These are phyloP conservation scores for Glaucidium brasilianum DNA, from an alignment of 2,113 vertebrate species.

Conservation along the genomic window DNA sequence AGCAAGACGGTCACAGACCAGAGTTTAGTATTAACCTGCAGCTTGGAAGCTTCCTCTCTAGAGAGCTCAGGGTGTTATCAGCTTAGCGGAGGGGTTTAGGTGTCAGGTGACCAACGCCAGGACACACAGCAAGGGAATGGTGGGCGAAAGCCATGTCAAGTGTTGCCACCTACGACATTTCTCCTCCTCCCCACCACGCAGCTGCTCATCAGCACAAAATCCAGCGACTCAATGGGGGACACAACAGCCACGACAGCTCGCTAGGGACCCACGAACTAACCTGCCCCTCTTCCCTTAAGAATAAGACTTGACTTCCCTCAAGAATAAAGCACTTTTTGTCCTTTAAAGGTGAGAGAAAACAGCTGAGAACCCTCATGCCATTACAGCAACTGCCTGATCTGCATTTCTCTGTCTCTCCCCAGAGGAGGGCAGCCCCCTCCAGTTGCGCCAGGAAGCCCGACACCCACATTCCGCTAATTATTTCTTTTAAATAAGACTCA, in stretches of 20 bases:
- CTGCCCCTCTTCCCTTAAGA: not conserved
- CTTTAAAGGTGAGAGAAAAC: not conserved
- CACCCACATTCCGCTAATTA: accelerated
- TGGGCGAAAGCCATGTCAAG: accelerated
- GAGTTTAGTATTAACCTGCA: not conserved
- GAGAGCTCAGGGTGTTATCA: accelerated
- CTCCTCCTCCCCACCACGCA: not conserved
- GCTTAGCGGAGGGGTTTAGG: not conserved
- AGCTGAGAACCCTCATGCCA: accelerated
- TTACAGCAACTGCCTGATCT: too few species aligned
- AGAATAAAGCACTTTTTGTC: not conserved
- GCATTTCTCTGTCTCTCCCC: not conserved
- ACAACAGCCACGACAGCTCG: accelerated
- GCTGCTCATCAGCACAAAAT: accelerated
- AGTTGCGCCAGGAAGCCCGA: accelerated
- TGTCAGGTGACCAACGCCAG: accelerated
- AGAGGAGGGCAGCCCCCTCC: not conserved
- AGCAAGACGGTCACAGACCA: conserved; percentile 56
- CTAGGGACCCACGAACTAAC: not conserved
- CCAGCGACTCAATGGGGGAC: not conserved
- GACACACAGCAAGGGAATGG: accelerated
- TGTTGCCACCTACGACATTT: accelerated
- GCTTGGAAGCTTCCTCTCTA: not conserved
- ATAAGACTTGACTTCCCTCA: not conserved
- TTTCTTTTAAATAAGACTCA: not conserved